Conservation (phyloP, 92 coral and sea anemone genomes). For the Bergia puertoricense region DNA sequence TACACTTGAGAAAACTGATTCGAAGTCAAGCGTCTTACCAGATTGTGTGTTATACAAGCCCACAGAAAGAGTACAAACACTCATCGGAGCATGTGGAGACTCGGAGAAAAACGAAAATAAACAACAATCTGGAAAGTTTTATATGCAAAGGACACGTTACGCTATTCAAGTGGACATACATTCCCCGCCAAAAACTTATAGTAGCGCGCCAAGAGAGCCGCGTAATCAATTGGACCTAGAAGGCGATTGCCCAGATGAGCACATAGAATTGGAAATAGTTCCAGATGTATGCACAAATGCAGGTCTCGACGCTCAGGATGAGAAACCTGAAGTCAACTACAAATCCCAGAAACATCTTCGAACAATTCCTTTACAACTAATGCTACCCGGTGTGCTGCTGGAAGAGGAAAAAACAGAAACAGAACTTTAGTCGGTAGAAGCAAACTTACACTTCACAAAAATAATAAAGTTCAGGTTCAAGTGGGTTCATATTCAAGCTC, state of each 20-base stretch:
- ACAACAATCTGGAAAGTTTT: background rate
- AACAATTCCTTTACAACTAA: constrained; percentile 6
- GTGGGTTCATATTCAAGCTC: background rate
- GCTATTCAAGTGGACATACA: constrained; percentile 18
- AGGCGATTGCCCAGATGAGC: background rate
- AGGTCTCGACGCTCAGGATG: background rate
- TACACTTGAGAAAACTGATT: background rate
- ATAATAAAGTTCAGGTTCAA: background rate
- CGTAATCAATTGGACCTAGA: background rate
- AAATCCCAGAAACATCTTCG: constrained; percentile 21
- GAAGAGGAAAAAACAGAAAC: background rate
- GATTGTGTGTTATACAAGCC: background rate
- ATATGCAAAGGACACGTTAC: background rate
- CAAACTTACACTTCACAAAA: background rate
- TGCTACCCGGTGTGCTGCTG: constrained; percentile 5
- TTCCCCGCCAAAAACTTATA: background rate
- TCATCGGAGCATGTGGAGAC: background rate
- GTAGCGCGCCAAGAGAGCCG: background rate
- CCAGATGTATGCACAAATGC: background rate
- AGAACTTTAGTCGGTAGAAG: background rate
- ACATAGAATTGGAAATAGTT: background rate
- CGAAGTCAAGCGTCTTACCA: background rate
- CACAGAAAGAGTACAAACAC: background rate
- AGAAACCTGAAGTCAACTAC: background rate
- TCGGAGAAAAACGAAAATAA: background rate